phyloP scores from a whole-genome alignment of 2,888 invertebrate species.

The Melanchra persicariae region DNA sequence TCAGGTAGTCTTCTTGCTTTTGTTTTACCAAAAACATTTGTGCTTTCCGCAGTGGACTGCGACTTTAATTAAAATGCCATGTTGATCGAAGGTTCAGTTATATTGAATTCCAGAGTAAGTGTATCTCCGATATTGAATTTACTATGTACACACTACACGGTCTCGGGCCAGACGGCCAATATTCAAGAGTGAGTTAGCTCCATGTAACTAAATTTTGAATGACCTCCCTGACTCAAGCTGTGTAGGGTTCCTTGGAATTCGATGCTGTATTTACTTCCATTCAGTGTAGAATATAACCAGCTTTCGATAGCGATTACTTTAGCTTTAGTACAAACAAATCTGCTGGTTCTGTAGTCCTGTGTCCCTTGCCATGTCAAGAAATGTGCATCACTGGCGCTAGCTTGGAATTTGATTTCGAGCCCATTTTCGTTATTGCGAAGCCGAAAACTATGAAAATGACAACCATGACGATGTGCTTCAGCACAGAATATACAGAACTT shows the following conservation, averaged over 20 bases:
- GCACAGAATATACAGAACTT: too few species aligned
- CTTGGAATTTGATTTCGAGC: too few species aligned
- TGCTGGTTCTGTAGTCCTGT: too few species aligned
- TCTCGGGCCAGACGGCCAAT: not conserved
- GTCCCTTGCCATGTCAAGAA: too few species aligned
- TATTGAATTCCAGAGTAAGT: slow-evolving; percentile 24
- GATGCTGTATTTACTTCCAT: not conserved
- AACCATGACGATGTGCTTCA: too few species aligned
- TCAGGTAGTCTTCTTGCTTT: too few species aligned
- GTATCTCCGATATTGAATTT: slow-evolving; percentile 25
- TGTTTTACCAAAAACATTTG: not conserved
- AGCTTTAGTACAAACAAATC: not conserved
- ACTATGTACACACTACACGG: slow-evolving; percentile 21
- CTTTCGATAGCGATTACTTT: not conserved
- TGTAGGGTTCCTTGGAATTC: not conserved
- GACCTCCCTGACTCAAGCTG: not conserved
- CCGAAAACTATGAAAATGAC: too few species aligned
- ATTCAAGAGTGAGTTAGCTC: slow-evolving; percentile 5
- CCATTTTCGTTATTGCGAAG: too few species aligned
- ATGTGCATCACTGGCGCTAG: too few species aligned
- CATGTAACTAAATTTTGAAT: slow-evolving; percentile 20
- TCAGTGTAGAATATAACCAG: not conserved
- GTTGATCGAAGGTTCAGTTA: slow-evolving; percentile 7
- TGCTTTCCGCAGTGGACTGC: not conserved
- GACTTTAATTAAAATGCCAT: not conserved